Conservation (phyloP, 2,797 vertebrate genomes). For the Loriculus beryllinus region DNA sequence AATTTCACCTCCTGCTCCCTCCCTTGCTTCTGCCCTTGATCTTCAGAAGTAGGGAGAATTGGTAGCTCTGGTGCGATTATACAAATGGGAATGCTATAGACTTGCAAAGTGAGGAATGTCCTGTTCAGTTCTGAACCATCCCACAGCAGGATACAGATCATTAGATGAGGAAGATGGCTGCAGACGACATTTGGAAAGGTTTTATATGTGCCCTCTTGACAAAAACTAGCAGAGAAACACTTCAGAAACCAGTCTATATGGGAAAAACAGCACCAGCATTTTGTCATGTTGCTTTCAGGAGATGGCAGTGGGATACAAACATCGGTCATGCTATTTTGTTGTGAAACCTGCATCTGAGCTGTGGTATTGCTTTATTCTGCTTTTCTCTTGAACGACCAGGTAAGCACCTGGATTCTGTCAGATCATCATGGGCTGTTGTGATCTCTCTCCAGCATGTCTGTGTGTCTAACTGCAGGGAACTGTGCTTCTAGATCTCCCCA, state of each 20-base stretch:
- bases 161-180: neutral
- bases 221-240: neutral
- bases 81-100: neutral
- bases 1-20: neutral
- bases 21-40: neutral
- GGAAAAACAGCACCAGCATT: neutral
- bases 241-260: neutral
- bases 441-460: neutral
- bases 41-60: neutral
- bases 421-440: neutral
- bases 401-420: neutral
- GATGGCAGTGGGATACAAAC: neutral
- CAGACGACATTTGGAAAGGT: neutral
- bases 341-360: neutral
- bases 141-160: rapidly evolving
- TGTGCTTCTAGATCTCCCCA: neutral
- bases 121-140: neutral
- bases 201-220: rapidly evolving
- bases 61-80: neutral
- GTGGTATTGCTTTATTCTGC: neutral
- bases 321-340: rapidly evolving
- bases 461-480: neutral
- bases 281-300: rapidly evolving
- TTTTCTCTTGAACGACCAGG: neutral
- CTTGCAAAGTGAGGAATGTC: neutral